Percentiles rank a stretch among this genome's conserved stretches.
phyloP scores from a whole-genome alignment of 2,888 invertebrate species.

The Tipula vernalis region DNA sequence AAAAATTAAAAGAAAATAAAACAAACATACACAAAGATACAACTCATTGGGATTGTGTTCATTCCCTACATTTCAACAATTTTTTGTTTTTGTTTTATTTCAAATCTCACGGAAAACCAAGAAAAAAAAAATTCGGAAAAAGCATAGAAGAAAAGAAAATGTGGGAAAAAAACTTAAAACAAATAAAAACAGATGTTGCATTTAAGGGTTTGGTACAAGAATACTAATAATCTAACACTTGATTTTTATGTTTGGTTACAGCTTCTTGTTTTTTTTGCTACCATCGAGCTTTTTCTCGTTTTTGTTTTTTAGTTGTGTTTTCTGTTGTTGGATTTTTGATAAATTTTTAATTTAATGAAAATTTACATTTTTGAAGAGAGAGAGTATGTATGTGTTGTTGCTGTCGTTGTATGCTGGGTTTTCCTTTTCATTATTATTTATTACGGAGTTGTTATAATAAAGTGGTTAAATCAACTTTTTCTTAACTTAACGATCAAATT shows the following conservation, averaged over 20 bases:
- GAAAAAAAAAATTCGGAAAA: neutral
- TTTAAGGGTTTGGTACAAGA: neutral
- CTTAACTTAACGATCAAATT: neutral
- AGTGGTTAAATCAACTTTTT: neutral
- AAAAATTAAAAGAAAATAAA: neutral
- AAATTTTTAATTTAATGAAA: slow-evolving; percentile 4
- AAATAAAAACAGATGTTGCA: neutral
- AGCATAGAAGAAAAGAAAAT: neutral
- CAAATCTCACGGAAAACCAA: neutral
- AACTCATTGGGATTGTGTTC: neutral
- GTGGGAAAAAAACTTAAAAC: neutral
- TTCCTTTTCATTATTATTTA: neutral
- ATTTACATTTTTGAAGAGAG: neutral
- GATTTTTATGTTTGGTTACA: neutral
- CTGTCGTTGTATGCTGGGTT: neutral
- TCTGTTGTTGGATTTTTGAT: neutral
- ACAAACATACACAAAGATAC: neutral
- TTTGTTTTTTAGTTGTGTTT: neutral
- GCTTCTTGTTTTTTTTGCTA: neutral
- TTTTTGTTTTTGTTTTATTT: neutral
- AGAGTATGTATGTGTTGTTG: neutral
- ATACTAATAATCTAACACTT: neutral
- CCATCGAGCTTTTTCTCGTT: neutral
- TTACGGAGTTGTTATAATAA: neutral
- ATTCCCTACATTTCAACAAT: neutral